Evolutionary conservation across 2,888 invertebrate species (phyloP).

Genomic region (Erynnis tages): DNA sequence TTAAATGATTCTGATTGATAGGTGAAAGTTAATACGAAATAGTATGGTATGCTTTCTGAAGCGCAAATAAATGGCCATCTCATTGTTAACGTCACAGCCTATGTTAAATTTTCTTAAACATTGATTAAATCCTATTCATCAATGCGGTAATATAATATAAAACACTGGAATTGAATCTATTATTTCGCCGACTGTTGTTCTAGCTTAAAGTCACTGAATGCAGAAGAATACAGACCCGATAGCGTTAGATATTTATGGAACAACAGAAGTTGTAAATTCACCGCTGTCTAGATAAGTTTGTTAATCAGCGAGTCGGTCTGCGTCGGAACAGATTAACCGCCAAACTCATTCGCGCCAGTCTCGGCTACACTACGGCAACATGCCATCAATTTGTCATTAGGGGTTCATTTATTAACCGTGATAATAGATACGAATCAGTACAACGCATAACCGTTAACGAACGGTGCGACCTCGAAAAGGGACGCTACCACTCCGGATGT

Average conservation of each 20-base stretch:
- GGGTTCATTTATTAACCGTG: constrained; percentile 31
- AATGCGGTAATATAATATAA: too few relatives aligned
- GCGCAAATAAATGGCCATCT: background rate
- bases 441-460: constrained; percentile 55
- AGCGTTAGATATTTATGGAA: constrained; percentile 7
- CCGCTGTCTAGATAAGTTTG: constrained; percentile 18
- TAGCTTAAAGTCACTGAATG: too few relatives aligned
- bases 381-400: constrained; percentile 41
- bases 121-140: too few relatives aligned
- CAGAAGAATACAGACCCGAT: too few relatives aligned
- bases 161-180: too few relatives aligned
- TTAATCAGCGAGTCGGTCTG: constrained; percentile 14
- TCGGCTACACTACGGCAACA: constrained; percentile 15
- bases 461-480: constrained; percentile 60
- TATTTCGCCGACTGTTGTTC: too few relatives aligned
- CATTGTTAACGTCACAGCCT: too few relatives aligned
- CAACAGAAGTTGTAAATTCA: constrained; percentile 16
- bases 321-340: constrained; percentile 17
- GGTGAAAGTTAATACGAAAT: constrained; percentile 5
- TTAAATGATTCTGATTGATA: background rate
- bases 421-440: constrained; percentile 34
- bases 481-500: constrained; percentile 54
- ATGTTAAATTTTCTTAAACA: too few relatives aligned
- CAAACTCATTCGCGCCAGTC: constrained; percentile 25
- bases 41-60: background rate